phyloP scores from a whole-genome alignment of 2,888 invertebrate species.

The Philaethria dido region DNA sequence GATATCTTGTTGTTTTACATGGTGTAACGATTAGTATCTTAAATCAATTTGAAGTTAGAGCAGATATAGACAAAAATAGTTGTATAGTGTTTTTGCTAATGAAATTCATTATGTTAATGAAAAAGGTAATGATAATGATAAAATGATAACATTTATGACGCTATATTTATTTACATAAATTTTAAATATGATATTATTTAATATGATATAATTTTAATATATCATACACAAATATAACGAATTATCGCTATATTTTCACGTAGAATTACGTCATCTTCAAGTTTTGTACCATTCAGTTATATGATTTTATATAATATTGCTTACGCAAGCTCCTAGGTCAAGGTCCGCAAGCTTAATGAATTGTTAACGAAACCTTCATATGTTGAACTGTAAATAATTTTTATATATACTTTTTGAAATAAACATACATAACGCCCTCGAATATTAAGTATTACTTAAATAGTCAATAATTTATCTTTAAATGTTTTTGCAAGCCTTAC shows the following conservation, averaged over 20 bases:
- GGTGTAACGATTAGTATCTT: too few relatives aligned
- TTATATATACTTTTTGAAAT: not conserved
- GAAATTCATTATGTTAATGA: too few relatives aligned
- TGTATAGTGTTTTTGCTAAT: too few relatives aligned
- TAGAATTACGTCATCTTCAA: constrained; percentile 14
- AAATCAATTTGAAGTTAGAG: too few relatives aligned
- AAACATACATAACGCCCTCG: not conserved
- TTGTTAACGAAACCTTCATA: constrained; percentile 28
- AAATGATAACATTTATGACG: too few relatives aligned
- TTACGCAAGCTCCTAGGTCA: constrained; percentile 35
- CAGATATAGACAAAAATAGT: too few relatives aligned
- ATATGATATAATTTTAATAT: too few relatives aligned
- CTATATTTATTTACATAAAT: not conserved
- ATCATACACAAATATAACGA: not conserved
- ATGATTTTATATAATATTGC: constrained; percentile 23
- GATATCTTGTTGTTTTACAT: too few relatives aligned
- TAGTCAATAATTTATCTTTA: not conserved
- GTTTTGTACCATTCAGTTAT: constrained; percentile 6
- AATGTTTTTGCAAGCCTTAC: not conserved
- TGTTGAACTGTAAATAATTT: constrained; percentile 19
- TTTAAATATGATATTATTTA: too few relatives aligned
- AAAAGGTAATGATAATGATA: too few relatives aligned
- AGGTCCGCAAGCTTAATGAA: constrained; percentile 32
- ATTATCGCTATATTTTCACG: not conserved
- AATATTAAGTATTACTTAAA: not conserved